phyloP scores from a whole-genome alignment of 2,113 vertebrate genomes.

The Stigmatopora argus region DNA sequence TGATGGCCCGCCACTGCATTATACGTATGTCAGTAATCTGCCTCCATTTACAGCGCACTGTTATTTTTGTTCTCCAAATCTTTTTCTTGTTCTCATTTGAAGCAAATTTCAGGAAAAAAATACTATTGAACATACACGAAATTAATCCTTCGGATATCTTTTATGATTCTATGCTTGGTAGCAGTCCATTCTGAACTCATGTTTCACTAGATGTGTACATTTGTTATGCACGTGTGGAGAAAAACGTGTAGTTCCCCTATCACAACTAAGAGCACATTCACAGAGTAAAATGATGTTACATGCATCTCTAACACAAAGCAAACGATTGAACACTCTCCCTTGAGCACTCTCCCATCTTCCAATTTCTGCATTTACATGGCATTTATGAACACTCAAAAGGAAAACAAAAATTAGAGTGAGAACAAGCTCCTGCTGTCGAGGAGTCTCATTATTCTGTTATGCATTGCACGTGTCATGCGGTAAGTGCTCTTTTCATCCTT shows the following conservation, averaged over 20 bases:
- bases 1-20: no score
- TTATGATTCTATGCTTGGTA: no score
- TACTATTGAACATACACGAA: no score
- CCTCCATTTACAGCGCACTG: no score
- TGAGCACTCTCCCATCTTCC: constrained; percentile 49
- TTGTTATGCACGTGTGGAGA: constrained; percentile 12
- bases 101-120: no score
- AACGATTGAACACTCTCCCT: constrained; percentile 44
- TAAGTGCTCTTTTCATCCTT: constrained; percentile 73
- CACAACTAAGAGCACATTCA: constrained; percentile 27
- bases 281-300: constrained; percentile 30
- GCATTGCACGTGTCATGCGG: constrained; percentile 70
- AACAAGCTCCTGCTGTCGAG: constrained; percentile 46
- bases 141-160: no score
- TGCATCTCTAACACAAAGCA: constrained; percentile 38
- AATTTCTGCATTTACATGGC: constrained; percentile 59
- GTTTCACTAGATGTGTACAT: background rate
- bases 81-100: no score
- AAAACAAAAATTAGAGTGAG: constrained; percentile 45
- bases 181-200: background rate
- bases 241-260: constrained; percentile 20
- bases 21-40: no score
- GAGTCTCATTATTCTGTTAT: constrained; percentile 73
- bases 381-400: constrained; percentile 50
- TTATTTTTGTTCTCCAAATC: no score